These are phyloP conservation scores for Corythaeola cristata DNA, from an alignment of 2,113 vertebrate genomes.

Conservation along the genomic window DNA sequence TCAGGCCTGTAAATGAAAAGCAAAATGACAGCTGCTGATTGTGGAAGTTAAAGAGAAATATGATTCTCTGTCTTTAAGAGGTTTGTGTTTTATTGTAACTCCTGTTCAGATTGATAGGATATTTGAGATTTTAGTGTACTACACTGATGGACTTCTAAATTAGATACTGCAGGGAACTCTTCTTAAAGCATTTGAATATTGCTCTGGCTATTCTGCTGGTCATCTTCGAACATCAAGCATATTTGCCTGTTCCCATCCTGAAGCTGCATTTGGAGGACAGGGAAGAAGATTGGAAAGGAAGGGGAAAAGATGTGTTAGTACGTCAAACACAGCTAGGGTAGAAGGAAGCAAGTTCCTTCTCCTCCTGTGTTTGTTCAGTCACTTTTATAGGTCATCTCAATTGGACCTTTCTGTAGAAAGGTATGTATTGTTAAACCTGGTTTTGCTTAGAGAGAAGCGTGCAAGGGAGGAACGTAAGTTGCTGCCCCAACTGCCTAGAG, in stretches of 20 bases:
- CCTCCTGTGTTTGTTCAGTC: not conserved
- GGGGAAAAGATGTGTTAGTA: not conserved
- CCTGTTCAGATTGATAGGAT: not conserved
- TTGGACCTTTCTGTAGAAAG: not conserved
- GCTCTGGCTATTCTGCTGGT: not conserved
- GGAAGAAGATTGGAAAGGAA: not conserved
- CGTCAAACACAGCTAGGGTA: not conserved
- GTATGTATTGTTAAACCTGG: not conserved
- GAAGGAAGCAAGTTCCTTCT: not conserved
- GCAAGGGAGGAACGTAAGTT: not conserved
- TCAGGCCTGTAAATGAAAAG: not conserved
- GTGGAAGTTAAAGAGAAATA: not conserved
- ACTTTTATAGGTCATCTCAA: not conserved
- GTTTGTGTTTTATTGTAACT: not conserved
- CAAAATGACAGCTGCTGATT: not conserved
- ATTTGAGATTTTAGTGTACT: not conserved
- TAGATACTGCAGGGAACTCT: not conserved
- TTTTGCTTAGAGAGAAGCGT: not conserved
- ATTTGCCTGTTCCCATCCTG: not conserved
- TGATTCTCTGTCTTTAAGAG: not conserved
- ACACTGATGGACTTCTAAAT: not conserved
- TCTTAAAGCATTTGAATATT: not conserved
- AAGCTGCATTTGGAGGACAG: not conserved
- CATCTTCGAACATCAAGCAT: not conserved
- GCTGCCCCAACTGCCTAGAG: not conserved